Evolutionary conservation across 2,797 vertebrate genomes (phyloP), one percentile per base, ranked within the genome.

Genomic region (Rhinichthys osculus): DNA sequence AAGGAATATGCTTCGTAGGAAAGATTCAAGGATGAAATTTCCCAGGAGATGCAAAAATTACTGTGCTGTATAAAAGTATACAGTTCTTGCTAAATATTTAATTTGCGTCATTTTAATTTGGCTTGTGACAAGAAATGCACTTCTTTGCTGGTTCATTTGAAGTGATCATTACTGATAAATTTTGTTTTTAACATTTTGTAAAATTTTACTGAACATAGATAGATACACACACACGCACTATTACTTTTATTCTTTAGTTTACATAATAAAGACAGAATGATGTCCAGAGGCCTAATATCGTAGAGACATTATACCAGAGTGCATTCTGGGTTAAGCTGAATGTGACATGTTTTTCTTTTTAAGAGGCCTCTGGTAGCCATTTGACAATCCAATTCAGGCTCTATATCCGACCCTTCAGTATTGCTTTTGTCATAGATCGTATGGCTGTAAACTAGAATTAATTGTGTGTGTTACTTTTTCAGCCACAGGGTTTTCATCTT

Each of bases 381-480:
- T 74, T 69, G 82, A 47, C 64, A 23, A 52, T 66, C 64, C 23
- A 70, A n/a, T 62, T 69, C 38, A 67, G 69, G 33, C 54, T 85
- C 47, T 77, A 40, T 78, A 23, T 78, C 44, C 9, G 10, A 66
- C 57, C 42, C 21, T 42, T 76, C 78, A 44, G 54, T 82, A 73
- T 73, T 79, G 66, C 79, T 85, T 81, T n/a, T 64, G 78, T 71
- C 79, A 77, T 44, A 66, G 40, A 84, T 72, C 82, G 10, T 62
- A 81, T 82, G 78, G 66, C 66, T 64, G 66, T 78, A 57, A 78
- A 84, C 38, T 54, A 35, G 69, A 70, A 47, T 86, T 74, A 86
- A 90, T 89, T 90, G 77, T 88, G 85, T 62, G 87, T 84, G 78
- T 87, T 80, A 89, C 64, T 87, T 67, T 77, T 54, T 70, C 7